Conservation (phyloP, 37 sponge, comb jelly and placozoan species). For the Eunapius fragilis region DNA sequence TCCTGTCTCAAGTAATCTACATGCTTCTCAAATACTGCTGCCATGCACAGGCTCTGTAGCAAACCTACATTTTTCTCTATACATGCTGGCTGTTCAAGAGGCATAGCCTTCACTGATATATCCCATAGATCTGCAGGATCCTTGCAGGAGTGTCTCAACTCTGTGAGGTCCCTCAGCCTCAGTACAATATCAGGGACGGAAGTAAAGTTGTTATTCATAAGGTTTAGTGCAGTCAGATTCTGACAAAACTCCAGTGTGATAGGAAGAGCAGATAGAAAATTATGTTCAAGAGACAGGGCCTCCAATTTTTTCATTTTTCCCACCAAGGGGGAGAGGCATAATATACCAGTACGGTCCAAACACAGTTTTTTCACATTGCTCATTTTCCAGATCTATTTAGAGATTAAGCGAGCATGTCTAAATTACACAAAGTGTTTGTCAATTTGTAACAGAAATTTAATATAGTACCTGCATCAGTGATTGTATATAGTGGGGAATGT, state of each 20-base stretch:
- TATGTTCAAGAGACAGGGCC: conserved; percentile 38
- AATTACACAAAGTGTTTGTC: background rate
- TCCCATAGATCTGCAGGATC: conserved; percentile 30
- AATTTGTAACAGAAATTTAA: too few relatives aligned
- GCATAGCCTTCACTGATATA: background rate
- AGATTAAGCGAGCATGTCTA: too few relatives aligned
- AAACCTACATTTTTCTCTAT: too few relatives aligned
- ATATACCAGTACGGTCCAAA: conserved; percentile 31
- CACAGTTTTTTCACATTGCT: conserved; percentile 45
- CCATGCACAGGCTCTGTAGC: too few relatives aligned
- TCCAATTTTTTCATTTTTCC: conserved; percentile 63
- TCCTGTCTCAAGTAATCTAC: too few relatives aligned
- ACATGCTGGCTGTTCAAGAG: too few relatives aligned
- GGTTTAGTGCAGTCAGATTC: conserved; percentile 26
- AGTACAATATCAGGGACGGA: conserved; percentile 43
- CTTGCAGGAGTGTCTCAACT: conserved; percentile 38
- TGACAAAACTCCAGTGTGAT: conserved; percentile 64
- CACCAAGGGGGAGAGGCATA: conserved; percentile 41
- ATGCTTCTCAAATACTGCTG: too few relatives aligned
- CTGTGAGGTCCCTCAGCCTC: conserved; percentile 27
- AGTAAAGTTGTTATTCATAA: conserved; percentile 31
- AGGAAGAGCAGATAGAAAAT: conserved; percentile 55
- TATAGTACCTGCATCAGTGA: too few relatives aligned
- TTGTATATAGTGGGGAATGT: too few relatives aligned
- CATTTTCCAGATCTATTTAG: conserved; percentile 74